phyloP scores from a whole-genome alignment of 2,113 vertebrate species.

The Odobenus rosmarus region DNA sequence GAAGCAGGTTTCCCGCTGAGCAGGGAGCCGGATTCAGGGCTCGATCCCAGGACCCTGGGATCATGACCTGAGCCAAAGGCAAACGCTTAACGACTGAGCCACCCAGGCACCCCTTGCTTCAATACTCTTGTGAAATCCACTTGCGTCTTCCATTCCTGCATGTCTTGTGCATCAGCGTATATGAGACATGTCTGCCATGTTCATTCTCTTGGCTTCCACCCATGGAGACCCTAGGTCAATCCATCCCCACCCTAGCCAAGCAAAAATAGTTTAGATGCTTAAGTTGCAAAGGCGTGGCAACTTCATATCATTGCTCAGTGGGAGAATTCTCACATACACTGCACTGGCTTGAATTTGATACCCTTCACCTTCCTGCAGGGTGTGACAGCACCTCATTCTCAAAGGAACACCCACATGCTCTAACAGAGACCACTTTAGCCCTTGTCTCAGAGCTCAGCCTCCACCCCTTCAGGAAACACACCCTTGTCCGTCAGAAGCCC shows the following conservation, averaged over 20 bases:
- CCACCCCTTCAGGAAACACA: background rate
- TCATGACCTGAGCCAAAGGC: no score
- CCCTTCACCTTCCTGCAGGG: background rate
- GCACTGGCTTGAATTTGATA: no score
- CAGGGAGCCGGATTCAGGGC: no score
- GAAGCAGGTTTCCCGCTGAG: no score
- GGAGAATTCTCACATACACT: background rate
- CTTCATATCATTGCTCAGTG: background rate
- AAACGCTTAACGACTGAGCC: no score
- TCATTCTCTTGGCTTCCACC: background rate
- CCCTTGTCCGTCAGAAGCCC: no score
- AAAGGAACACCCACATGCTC: background rate
- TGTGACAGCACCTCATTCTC: background rate
- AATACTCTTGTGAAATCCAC: background rate
- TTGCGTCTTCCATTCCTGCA: background rate
- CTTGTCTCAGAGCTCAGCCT: background rate
- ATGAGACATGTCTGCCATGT: background rate
- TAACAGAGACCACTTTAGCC: background rate
- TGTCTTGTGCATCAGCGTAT: background rate
- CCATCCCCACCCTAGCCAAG: background rate
- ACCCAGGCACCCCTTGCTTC: background rate
- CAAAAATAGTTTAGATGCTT: background rate
- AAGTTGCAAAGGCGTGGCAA: background rate
- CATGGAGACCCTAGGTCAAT: background rate
- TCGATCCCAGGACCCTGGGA: no score